Base-by-base conservation (phyloP, 2,113 vertebrate species). In the Phylloscopus trochiloides region DNA sequence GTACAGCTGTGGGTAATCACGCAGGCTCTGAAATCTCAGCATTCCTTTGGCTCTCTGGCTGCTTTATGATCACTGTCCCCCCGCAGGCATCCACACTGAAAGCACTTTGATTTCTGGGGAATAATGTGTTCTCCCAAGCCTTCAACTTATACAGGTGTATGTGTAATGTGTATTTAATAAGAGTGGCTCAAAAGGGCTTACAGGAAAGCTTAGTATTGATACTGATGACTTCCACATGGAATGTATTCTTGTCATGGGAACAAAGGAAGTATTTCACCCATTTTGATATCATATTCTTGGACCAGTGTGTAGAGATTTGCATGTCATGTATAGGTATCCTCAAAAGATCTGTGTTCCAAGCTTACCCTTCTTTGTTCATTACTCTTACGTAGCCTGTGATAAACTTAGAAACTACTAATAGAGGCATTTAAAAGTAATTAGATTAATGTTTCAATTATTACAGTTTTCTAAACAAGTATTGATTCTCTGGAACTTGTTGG, bases 1-100 rank as follows among this genome's bases (percentile, higher is more conserved):
- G 94, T 95, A 96, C 95, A 97, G 96, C 96, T 96, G 96, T 74
- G 92, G 94, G 91, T 88, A 94, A 94, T 96, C 96, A 95, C 0
- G 10, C 96, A 90, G 90, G 51, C 91, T 88, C 95, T 94, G 95
- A 95, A 94, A 95, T 90, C 91, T 95, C 91, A 83, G 72, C 94
- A 94, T 96, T 97, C 96, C 83, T 94, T 96, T 80, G 86, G 86
- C 75, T 94, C 83, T 62, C 76, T 80, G 91, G n/a, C 75, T 92
- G 86, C 92, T 93, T 83, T 92, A 70, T 77, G 79, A 91, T 93
- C 86, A 80, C 54, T 93, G 86, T 94, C 63, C 79, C 94, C 86
- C 92, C 0, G 6, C 94, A 97, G 96, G 95, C 95, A 93, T 88
- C 90, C 0, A 0, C 29, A 45, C 3, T n/a, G 68, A 88, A 84